Conservation (phyloP, 2,888 invertebrate genomes). For the Drosophila silvestris region DNA sequence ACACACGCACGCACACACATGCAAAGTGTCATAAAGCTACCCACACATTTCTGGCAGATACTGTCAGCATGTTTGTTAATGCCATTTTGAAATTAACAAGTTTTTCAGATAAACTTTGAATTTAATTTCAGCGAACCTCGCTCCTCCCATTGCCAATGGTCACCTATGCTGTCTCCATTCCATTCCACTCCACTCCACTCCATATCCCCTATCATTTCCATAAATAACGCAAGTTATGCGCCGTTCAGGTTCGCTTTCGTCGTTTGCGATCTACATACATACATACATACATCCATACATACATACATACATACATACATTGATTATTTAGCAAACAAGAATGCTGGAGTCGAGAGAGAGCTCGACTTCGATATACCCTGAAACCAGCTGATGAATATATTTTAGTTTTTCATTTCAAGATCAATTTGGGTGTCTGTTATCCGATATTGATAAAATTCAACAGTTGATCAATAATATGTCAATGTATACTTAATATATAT, state of each 20-base stretch:
- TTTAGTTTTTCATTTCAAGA: not conserved
- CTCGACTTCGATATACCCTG: not conserved
- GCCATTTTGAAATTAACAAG: conserved; percentile 78
- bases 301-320: not conserved
- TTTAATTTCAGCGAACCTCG: conserved; percentile 67
- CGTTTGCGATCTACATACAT: conserved; percentile 4
- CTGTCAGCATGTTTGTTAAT: conserved; percentile 81
- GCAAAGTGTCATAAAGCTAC: conserved; percentile 35
- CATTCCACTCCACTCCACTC: not conserved
- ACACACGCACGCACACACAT: conserved; percentile 1
- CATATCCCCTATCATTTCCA: conserved; percentile 27
- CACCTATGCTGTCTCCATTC: conserved; percentile 11
- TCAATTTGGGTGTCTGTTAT: not conserved
- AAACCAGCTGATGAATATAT: not conserved
- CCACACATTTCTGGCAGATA: conserved; percentile 54
- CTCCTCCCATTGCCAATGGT: conserved; percentile 23
- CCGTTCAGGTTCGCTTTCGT: conserved; percentile 13
- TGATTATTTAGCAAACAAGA: conserved; percentile 4
- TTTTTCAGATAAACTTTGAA: conserved; percentile 80
- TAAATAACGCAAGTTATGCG: conserved; percentile 62
- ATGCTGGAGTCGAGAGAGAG: not conserved
- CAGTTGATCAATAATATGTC: not conserved
- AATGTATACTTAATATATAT: not conserved
- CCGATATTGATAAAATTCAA: not conserved
- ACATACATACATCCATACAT: not conserved